Base-by-base conservation (phyloP, 92 coral and sea anemone genomes). In the Plumapathes pennacea region DNA sequence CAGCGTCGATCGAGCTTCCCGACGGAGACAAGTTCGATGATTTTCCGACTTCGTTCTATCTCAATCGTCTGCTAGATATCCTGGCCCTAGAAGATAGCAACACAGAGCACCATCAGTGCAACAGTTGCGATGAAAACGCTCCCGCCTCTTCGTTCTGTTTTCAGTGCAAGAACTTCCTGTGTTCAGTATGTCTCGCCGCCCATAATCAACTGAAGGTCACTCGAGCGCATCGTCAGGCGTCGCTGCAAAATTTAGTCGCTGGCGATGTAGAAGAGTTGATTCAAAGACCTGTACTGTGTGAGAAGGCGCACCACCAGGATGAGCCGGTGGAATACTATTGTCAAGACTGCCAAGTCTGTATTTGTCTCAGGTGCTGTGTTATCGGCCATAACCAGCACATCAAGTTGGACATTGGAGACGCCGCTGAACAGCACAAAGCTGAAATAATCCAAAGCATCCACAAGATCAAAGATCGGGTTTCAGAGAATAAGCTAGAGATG, bases 261-360 rank as follows among this genome's bases (percentile, higher is more conserved):
- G 19, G 39, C 23, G 63, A 56, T 56, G 63, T 56, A 14, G 48
- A 56, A 56, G 63, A 56, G 42, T 56, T 56, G 63, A 33, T 56
- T 32, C 32, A 30, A 30, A 33, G 63, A 25, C 63, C 63, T 4
- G 63, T 37, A 22, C 36, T 56, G 63, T 56, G 63, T 56, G n/a
- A 45, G 7, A 28, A 38, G 63, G 31, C 23, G 25, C 39, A 33
- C 28, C 63, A 56, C 32, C 25, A 34, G 10, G 25, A 56, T 33
- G 39, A 56, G n/a, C 15, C 63, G 12, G 31, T 56, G 25, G 63
- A 56, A 22, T 56, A 32, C 39, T 56, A 56, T 24, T 56, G 63
- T 4, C 38, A 56, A 56, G 63, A 56, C 24, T 56, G 63, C 48
- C 8, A 38, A 23, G 48, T 56, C 19, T 38, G 47, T 20, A 56